These are phyloP conservation scores for Nipponia nippon DNA, from an alignment of 2,113 vertebrate species.

Conservation along the genomic window DNA sequence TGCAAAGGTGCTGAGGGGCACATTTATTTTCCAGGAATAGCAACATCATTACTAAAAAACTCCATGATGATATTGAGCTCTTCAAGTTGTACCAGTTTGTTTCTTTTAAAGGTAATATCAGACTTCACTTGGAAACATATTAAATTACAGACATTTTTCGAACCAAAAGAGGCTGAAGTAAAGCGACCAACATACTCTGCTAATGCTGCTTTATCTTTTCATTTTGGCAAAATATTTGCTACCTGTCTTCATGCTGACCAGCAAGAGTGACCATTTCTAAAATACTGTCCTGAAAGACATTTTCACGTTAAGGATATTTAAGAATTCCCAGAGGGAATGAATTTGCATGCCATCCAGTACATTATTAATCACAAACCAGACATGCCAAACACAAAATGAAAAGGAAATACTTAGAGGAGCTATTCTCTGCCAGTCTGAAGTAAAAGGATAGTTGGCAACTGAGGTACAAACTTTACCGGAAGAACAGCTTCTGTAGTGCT, in stretches of 20 bases:
- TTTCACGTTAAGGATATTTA: not conserved
- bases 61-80: not conserved
- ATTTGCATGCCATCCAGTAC: too few species aligned
- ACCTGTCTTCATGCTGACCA: not conserved
- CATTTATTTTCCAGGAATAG: constrained; percentile 30
- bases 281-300: accelerated
- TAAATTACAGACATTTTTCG: not conserved
- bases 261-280: accelerated
- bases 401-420: not conserved
- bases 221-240: not conserved
- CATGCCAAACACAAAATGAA: not conserved
- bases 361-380: not conserved
- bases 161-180: not conserved
- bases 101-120: not conserved
- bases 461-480: not conserved
- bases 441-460: not conserved
- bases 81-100: not conserved
- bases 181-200: not conserved
- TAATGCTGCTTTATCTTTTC: not conserved
- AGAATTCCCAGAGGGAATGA: not conserved
- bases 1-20: constrained; percentile 6
- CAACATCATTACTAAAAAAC: not conserved
- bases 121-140: not conserved
- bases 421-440: not conserved
- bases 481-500: not conserved